These are phyloP conservation scores for Rhodeus uyekii DNA, from an alignment of 2,797 vertebrate genomes.

Conservation along the genomic window DNA sequence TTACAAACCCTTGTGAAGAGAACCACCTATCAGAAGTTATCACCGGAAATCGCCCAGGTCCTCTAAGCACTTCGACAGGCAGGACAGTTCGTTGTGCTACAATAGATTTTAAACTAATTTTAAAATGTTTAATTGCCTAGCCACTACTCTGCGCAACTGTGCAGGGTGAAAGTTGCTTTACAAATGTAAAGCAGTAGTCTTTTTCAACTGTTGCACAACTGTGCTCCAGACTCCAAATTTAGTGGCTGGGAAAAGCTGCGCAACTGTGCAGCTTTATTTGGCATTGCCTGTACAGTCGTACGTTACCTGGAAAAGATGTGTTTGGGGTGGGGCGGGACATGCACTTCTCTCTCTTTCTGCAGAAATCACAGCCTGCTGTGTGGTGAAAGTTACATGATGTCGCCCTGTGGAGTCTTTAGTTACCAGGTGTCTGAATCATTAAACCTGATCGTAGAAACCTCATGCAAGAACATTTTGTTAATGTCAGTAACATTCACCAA, in stretches of 20 bases:
- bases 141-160: constrained; percentile 76
- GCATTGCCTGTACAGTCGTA: constrained; percentile 53
- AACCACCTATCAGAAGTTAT: constrained; percentile 61
- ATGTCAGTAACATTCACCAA: constrained; percentile 69
- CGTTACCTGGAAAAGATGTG: constrained; percentile 52
- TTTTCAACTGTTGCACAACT: constrained; percentile 64
- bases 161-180: constrained; percentile 56
- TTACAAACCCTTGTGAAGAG: constrained; percentile 68
- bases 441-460: constrained; percentile 48
- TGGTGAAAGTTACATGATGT: constrained; percentile 67
- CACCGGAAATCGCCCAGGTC: constrained; percentile 65
- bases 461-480: constrained; percentile 72
- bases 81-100: constrained; percentile 61
- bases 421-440: constrained; percentile 69
- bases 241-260: constrained; percentile 69
- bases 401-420: constrained; percentile 72
- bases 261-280: constrained; percentile 73
- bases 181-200: constrained; percentile 47
- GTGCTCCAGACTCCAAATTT: constrained; percentile 59
- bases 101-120: constrained; percentile 47
- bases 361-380: constrained; percentile 70
- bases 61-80: constrained; percentile 63
- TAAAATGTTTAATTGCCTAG: constrained; percentile 60
- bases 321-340: constrained; percentile 68
- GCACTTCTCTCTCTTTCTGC: constrained; percentile 72